Evolutionary conservation across 2,888 invertebrate species (phyloP).

Genomic region (Scaptomyza caliginosa): DNA sequence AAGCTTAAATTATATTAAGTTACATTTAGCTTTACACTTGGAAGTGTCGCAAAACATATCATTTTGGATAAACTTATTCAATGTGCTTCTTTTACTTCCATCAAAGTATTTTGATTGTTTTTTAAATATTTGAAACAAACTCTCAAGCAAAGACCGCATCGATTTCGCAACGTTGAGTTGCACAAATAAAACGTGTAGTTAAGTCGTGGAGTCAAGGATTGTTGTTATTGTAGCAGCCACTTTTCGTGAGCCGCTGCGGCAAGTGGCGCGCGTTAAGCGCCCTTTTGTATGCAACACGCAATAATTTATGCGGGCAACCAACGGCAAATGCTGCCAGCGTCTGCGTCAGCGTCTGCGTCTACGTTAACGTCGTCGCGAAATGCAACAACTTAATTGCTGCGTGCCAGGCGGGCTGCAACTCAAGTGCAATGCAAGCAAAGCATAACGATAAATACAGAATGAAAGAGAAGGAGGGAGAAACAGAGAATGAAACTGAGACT

Average conservation of each 20-base stretch:
- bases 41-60: no score
- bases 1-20: neutral
- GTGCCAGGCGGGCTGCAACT: constrained; percentile 49
- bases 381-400: constrained; percentile 76
- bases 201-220: constrained; percentile 6
- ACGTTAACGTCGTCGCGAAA: constrained; percentile 29
- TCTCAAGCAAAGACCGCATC: neutral
- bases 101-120: constrained; percentile 5
- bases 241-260: constrained; percentile 52
- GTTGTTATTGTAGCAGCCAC: constrained; percentile 54
- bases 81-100: constrained; percentile 2
- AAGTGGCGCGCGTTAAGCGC: constrained; percentile 64
- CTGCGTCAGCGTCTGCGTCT: constrained; percentile 9
- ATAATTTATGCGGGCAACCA: constrained; percentile 68
- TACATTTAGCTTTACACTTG: neutral
- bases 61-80: no score
- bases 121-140: constrained; percentile 17
- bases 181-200: neutral
- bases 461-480: neutral
- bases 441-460: neutral
- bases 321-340: constrained; percentile 33
- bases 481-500: neutral
- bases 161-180: constrained; percentile 12
- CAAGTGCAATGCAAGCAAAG: constrained; percentile 31
- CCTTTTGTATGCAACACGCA: constrained; percentile 71